A percentile compares a stretch with the other conserved stretches of the same genome.
phyloP scores from a whole-genome alignment of 2,797 vertebrate species.

The Odontamblyopus rebecca region DNA sequence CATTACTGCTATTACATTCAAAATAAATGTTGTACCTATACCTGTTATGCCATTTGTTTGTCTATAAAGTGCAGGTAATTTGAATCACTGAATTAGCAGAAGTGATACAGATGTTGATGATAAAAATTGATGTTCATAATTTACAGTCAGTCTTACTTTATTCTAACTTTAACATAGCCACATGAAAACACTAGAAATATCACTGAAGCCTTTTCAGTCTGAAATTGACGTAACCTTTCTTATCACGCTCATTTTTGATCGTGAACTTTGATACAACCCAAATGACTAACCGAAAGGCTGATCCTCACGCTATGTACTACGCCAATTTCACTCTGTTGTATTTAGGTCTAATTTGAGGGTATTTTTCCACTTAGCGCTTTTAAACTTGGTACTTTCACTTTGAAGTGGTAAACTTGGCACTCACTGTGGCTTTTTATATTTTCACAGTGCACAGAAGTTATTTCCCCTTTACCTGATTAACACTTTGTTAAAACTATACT shows the following conservation, averaged over 20 bases:
- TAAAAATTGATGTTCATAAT: too few relatives aligned
- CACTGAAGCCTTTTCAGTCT: constrained; percentile 21
- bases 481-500: background rate
- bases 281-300: constrained; percentile 50
- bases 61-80: too few relatives aligned
- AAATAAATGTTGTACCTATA: too few relatives aligned
- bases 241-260: constrained; percentile 41
- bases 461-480: background rate
- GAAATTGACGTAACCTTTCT: constrained; percentile 13
- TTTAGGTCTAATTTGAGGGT: constrained; percentile 33
- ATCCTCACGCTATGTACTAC: constrained; percentile 54
- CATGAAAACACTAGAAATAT: background rate
- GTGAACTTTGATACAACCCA: constrained; percentile 28
- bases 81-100: too few relatives aligned
- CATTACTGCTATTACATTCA: background rate
- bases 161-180: background rate
- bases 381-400: constrained; percentile 30
- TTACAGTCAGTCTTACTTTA: too few relatives aligned
- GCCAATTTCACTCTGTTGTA: constrained; percentile 45
- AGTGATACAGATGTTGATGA: too few relatives aligned
- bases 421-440: constrained; percentile 34
- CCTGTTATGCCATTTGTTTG: too few relatives aligned
- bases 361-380: constrained; percentile 39
- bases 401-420: constrained; percentile 49
- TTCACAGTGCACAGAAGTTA: constrained; percentile 17